Evolutionary conservation across 2,888 invertebrate genomes (phyloP).

Genomic region (Gisinianus flammeolus): DNA sequence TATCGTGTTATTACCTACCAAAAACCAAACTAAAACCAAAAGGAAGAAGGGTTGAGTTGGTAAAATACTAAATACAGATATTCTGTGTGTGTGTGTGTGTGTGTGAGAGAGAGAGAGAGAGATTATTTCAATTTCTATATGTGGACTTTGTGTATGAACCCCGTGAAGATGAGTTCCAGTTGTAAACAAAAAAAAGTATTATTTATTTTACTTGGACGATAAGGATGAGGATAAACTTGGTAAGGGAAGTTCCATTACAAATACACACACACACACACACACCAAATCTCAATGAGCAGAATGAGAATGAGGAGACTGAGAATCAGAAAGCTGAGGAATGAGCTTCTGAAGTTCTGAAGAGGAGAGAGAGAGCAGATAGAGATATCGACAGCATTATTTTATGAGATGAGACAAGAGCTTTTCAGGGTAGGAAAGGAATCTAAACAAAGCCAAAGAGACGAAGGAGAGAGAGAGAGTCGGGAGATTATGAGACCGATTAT

Average conservation of each 20-base stretch:
- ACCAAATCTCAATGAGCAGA: neutral
- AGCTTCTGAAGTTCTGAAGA: no score
- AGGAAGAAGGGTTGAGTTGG: neutral
- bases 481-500: conserved; percentile 29
- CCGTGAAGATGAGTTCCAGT: neutral
- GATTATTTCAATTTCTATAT: no score
- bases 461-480: neutral
- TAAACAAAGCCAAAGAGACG: neutral
- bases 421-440: neutral
- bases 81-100: no score
- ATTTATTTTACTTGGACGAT: conserved; percentile 24
- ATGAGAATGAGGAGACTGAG: neutral
- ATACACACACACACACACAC: neutral
- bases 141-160: neutral
- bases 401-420: neutral
- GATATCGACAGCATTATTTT: neutral
- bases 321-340: no score
- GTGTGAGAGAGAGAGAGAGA: no score
- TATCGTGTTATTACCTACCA: no score
- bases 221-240: conserved; percentile 4
- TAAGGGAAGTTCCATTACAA: neutral
- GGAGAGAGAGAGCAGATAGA: neutral
- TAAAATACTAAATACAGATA: no score
- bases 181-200: conserved; percentile 24
- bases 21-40: no score